Evolutionary conservation across 2,888 invertebrate species (phyloP), one percentile per base, ranked within the genome.

Genomic region (Urechis unicinctus): DNA sequence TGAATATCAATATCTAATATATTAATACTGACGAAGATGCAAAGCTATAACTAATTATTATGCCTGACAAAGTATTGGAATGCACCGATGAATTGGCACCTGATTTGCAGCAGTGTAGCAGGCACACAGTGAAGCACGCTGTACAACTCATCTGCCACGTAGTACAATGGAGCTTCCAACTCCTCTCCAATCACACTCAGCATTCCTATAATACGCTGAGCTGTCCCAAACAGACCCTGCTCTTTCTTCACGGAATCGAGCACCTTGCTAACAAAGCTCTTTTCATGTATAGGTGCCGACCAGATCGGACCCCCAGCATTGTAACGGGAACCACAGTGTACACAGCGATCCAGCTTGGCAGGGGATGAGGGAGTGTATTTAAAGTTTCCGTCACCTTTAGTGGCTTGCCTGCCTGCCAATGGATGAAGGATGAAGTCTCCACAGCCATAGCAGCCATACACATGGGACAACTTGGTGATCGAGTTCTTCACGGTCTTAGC

Each of bases 261-360:
- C 5, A 95, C 81, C 45, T 84, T 79, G 1, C 81, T 70, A 0
- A 96, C 86, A 79, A 98, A 98, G 0, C 80, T 75, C 47, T 81
- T 79, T 66, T 89, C 85, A 77, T 97, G 94, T 43, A 98, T 83
- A 0, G 88, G 86, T 0, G 85, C 90, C 0, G 88, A 84, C 94
- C 96, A 98, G 64, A 99, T 86, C 0, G 98, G 98, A 1, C 98
- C 98, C 9, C 91, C 78, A 56, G 90, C 86, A 72, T 88, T 87
- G 77, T 88, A 86, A 53, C 45, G n/a, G 26, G 22, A 44, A 44
- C 26, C 17, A 21, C 46, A 53, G n/a, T 50, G 31, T n/a, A 6
- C 36, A 36, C 50, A 50, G 6, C n/a, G 5, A 25, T 50, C 50
- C 5, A 4, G 5, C 36, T 17, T 17, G 9, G 36, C 9, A 17